phyloP scores from a whole-genome alignment of 53 echinoderm and acorn worm genomes.

The Holothuria scabra region DNA sequence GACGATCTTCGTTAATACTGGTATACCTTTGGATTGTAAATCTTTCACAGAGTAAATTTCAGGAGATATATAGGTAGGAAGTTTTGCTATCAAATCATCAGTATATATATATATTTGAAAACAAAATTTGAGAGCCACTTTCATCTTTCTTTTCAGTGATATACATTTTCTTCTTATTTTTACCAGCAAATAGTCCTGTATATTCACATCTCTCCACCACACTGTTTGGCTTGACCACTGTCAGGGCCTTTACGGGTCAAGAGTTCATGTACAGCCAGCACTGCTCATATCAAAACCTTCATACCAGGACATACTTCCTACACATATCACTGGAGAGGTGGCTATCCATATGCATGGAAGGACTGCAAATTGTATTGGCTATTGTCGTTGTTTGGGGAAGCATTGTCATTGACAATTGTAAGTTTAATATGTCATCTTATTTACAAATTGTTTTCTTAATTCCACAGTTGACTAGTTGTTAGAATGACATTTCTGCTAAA shows the following conservation, averaged over 20 bases:
- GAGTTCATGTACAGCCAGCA: constrained; percentile 66
- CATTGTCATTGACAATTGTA: constrained; percentile 65
- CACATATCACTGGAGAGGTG: constrained; percentile 77
- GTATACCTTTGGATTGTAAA: no score
- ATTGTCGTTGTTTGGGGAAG: constrained; percentile 66
- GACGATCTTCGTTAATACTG: no score
- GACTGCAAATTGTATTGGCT: constrained; percentile 55
- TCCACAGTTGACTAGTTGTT: no score
- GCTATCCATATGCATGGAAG: constrained; percentile 82
- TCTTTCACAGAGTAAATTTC: no score
- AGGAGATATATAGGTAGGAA: no score
- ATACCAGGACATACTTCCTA: constrained; percentile 81
- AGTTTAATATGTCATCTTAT: constrained; percentile 19
- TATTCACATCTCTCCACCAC: constrained; percentile 91
- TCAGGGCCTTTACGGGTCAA: constrained; percentile 83
- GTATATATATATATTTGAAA: no score
- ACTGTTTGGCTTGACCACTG: constrained; percentile 74
- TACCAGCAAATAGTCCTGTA: constrained; percentile 87
- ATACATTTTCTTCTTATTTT: background rate
- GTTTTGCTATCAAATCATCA: no score
- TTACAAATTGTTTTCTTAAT: no score
- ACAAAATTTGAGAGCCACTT: background rate
- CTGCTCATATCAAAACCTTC: constrained; percentile 71
- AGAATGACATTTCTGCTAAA: no score
- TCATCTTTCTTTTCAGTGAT: background rate